Percentiles rank a stretch among this genome's conserved stretches.
Evolutionary conservation across 2,113 vertebrate genomes (phyloP).

Genomic region (Pungitius pungitius): DNA sequence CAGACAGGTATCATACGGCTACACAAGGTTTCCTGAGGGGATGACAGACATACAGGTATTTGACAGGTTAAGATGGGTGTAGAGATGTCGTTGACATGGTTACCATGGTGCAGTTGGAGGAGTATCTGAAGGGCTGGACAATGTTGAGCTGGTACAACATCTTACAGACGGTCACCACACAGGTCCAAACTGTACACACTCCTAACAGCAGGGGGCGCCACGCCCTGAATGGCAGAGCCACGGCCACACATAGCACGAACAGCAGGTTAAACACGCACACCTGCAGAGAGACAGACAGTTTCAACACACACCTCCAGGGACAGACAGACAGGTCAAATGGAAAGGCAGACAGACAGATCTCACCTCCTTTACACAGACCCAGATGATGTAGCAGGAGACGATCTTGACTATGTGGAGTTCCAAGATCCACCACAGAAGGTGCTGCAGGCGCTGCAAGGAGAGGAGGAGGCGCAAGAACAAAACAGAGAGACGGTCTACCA

Average conservation of each 20-base stretch:
- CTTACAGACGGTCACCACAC: conserved; percentile 93
- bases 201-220: conserved; percentile 90
- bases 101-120: conserved; percentile 89
- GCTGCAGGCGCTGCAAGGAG: conserved; percentile 90
- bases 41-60: not conserved
- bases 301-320: not conserved
- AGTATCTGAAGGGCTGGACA: conserved; percentile 87
- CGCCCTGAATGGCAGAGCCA: conserved; percentile 88
- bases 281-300: conserved; percentile 74
- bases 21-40: not conserved
- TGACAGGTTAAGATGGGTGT: no score
- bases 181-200: conserved; percentile 93
- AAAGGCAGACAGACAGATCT: conserved; percentile 57
- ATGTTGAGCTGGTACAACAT: conserved; percentile 95
- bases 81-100: not conserved
- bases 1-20: not conserved
- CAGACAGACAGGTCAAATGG: conserved; percentile 57
- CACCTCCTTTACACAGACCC: conserved; percentile 92
- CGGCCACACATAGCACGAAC: conserved; percentile 90
- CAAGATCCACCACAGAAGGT: conserved; percentile 93
- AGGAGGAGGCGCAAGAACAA: conserved; percentile 91
- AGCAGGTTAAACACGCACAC: conserved; percentile 88
- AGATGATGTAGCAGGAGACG: conserved; percentile 92
- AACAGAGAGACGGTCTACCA: conserved; percentile 92
- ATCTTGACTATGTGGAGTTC: conserved; percentile 95